phyloP scores from a whole-genome alignment of 2,113 vertebrate species.

The Boleophthalmus pectinirostris region DNA sequence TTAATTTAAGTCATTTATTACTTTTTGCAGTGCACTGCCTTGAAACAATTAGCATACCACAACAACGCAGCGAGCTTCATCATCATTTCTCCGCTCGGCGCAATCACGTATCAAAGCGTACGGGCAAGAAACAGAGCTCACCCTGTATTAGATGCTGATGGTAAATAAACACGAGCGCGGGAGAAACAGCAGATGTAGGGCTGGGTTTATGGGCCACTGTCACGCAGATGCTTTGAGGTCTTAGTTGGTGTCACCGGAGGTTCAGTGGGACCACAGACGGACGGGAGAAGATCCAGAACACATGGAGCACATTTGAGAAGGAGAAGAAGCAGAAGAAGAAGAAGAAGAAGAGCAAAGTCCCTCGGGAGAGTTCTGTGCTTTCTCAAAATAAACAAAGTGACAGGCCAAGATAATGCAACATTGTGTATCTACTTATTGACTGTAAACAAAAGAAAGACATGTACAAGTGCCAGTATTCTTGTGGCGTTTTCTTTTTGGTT shows the following conservation, averaged over 20 bases:
- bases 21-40: slow-evolving; percentile 12
- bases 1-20: too few species aligned
- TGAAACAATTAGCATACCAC: slow-evolving; percentile 58
- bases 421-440: background rate
- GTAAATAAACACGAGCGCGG: slow-evolving; percentile 40
- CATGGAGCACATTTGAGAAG: background rate
- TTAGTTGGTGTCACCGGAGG: background rate
- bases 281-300: background rate
- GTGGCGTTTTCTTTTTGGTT: too few species aligned
- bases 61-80: slow-evolving; percentile 25
- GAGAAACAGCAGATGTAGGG: slow-evolving; percentile 10
- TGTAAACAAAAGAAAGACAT: background rate
- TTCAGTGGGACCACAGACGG: background rate
- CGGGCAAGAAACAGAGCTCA: slow-evolving; percentile 12
- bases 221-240: slow-evolving; percentile 38
- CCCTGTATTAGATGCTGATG: slow-evolving; percentile 37
- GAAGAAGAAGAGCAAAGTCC: background rate
- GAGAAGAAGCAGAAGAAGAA: too few species aligned
- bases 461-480: too few species aligned
- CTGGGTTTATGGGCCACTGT: slow-evolving; percentile 25
- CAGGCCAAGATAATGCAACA: background rate
- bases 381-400: background rate
- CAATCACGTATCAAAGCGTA: slow-evolving; percentile 35
- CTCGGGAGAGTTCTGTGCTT: background rate
- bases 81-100: slow-evolving; percentile 22